phyloP scores from a whole-genome alignment of 2,797 vertebrate species.

The Tenualosa ilisha region DNA sequence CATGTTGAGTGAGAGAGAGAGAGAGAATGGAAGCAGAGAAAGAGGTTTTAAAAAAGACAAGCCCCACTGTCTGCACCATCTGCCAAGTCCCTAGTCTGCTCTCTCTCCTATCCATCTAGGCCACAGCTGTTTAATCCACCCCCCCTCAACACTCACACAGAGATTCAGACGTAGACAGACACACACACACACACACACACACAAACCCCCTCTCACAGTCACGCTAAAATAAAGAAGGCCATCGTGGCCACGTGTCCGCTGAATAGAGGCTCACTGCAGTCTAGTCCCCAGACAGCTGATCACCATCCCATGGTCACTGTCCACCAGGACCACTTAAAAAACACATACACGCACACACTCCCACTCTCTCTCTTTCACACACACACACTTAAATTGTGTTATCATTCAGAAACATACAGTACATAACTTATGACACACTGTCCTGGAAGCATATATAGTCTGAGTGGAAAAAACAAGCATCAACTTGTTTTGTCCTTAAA shows the following conservation, averaged over 20 bases:
- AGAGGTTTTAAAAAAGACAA: conserved; percentile 40
- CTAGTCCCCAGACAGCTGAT: conserved; percentile 59
- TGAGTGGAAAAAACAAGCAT: not conserved
- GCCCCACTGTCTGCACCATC: conserved; percentile 51
- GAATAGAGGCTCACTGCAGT: conserved; percentile 50
- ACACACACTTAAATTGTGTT: not conserved
- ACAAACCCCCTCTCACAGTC: conserved; percentile 30
- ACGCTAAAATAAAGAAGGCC: conserved; percentile 58
- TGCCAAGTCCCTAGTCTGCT: conserved; percentile 51
- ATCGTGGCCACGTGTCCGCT: conserved; percentile 56
- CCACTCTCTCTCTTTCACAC: not conserved
- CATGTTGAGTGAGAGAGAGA: conserved; percentile 18
- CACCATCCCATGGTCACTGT: conserved; percentile 35
- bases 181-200: conserved; percentile 24
- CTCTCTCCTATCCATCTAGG: conserved; percentile 53
- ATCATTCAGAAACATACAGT: not conserved
- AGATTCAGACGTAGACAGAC: conserved; percentile 36
- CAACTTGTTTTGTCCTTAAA: not conserved
- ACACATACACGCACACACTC: not conserved
- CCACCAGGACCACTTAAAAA: conserved; percentile 18
- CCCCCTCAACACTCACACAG: conserved; percentile 25
- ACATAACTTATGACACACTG: not conserved
- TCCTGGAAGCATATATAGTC: not conserved
- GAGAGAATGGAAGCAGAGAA: conserved; percentile 22
- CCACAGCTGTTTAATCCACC: conserved; percentile 61